Evolutionary conservation across 2,113 vertebrate genomes (phyloP).

Genomic region (Alaudala cheleensis): DNA sequence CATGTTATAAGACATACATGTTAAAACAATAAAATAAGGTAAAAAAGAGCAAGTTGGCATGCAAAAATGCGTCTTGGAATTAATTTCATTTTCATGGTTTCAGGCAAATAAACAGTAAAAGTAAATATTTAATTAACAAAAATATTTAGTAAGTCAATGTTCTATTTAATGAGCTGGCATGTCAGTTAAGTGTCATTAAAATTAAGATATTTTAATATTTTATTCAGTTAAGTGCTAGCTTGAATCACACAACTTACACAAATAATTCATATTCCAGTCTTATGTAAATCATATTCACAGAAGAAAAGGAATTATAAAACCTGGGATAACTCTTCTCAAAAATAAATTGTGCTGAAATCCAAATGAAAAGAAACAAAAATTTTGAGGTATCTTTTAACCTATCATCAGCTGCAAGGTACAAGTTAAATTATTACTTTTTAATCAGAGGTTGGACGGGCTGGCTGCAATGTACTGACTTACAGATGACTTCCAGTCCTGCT

Average conservation of each 20-base stretch:
- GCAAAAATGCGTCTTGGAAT: background rate
- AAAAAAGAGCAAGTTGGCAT: background rate
- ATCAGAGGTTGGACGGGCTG: background rate
- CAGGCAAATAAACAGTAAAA: background rate
- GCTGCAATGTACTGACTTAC: background rate
- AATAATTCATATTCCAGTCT: background rate
- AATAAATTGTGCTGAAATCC: background rate
- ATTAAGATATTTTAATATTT: background rate
- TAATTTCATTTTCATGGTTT: background rate
- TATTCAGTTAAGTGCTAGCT: background rate
- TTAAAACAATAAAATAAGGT: background rate
- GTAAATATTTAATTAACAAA: background rate
- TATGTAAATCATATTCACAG: rapidly evolving
- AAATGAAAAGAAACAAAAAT: background rate
- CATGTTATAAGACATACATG: background rate
- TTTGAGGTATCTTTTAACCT: background rate
- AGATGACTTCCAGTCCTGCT: background rate
- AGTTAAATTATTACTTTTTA: background rate
- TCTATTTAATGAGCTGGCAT: background rate
- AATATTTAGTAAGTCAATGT: background rate
- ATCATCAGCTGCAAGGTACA: background rate
- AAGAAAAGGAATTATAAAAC: background rate
- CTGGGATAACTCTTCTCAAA: background rate
- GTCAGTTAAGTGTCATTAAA: background rate
- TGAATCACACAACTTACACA: background rate